These are phyloP conservation scores for Adineta ricciae DNA, from an alignment of 2,888 invertebrate genomes.

Conservation along the genomic window DNA sequence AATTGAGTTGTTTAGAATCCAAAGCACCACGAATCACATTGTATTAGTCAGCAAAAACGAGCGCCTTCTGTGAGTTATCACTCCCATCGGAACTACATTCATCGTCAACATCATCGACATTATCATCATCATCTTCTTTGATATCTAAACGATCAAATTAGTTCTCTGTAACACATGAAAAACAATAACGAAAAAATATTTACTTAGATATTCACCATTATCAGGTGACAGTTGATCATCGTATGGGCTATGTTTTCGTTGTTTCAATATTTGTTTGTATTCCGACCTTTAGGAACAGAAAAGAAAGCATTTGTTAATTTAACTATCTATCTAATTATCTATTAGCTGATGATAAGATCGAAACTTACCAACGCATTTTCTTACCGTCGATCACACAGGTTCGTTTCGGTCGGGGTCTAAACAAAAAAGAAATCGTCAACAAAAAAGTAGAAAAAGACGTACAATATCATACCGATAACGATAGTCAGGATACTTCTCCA, in stretches of 20 bases:
- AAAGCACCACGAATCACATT: not conserved
- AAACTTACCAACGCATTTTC: conserved; percentile 1
- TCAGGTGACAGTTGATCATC: not conserved
- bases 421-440: conserved; percentile 19
- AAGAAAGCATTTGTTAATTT: not conserved
- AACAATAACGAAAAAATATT: not conserved
- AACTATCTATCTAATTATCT: not conserved
- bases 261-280: conserved; percentile 4
- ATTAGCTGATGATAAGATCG: not conserved
- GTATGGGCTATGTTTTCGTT: not conserved
- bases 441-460: not conserved
- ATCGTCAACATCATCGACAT: not conserved
- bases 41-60: not conserved
- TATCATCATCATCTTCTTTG: not conserved
- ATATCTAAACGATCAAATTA: not conserved
- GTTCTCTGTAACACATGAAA: not conserved
- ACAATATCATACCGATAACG: conserved; percentile 53
- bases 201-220: not conserved
- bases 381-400: conserved; percentile 98
- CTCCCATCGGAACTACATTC: conserved; percentile 17
- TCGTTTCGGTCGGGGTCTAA: conserved; percentile 78
- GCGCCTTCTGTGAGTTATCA: not conserved
- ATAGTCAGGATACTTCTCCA: conserved; percentile 99
- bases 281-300: not conserved
- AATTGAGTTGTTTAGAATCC: not conserved